Evolutionary conservation across 2,888 invertebrate species (phyloP).

Genomic region (Pegoplata infirma): DNA sequence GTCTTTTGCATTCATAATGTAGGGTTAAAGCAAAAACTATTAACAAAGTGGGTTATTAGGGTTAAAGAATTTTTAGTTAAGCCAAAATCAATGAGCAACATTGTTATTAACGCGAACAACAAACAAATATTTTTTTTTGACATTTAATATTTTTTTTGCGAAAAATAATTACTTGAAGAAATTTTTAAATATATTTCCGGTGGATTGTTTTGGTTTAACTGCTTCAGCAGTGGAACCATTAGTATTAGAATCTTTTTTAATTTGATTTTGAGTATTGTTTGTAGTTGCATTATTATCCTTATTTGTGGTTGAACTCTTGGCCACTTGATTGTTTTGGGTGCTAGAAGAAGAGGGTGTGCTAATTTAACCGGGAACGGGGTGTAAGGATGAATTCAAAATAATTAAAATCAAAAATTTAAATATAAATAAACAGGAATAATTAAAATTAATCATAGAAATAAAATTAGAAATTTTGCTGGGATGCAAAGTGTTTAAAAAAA

Average conservation of each 20-base stretch:
- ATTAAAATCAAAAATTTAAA: constrained; percentile 18
- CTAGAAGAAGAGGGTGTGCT: constrained; percentile 52
- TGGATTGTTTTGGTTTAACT: constrained; percentile 84
- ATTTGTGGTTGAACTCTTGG: constrained; percentile 46
- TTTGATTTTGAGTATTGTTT: constrained; percentile 62
- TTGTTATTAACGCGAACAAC: constrained; percentile 46
- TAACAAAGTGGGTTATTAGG: neutral
- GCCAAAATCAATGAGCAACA: neutral
- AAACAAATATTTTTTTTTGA: constrained; percentile 50
- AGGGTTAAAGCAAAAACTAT: too few species aligned
- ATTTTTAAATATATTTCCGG: constrained; percentile 95
- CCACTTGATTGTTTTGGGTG: constrained; percentile 49
- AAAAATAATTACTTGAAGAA: constrained; percentile 93
- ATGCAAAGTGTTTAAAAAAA: too few species aligned
- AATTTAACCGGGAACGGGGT: neutral
- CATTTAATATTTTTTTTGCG: constrained; percentile 13
- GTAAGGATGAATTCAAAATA: neutral
- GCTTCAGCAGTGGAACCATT: constrained; percentile 74
- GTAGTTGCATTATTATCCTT: constrained; percentile 63
- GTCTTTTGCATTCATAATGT: too few species aligned
- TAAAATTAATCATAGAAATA: neutral
- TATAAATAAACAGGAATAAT: neutral
- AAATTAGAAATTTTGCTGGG: neutral
- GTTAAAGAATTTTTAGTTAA: neutral
- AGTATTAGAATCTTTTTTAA: constrained; percentile 65